Evolutionary conservation across 92 coral and sea anemone genomes (phyloP), one percentile per base, ranked within the genome.

Genomic region (Palythoa grandis): DNA sequence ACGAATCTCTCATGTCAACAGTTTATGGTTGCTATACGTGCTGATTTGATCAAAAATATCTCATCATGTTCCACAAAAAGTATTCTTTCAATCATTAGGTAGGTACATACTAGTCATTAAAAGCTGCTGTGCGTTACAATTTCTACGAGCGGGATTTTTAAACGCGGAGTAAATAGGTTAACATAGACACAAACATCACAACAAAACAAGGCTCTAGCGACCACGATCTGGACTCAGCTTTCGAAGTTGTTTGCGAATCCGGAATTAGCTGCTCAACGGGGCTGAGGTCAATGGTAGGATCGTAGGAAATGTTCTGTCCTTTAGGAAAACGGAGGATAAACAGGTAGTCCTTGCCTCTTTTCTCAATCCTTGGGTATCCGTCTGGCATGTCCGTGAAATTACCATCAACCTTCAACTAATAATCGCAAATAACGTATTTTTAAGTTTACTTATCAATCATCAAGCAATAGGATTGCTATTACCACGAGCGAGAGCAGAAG

Each of bases 271-370:
- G 39, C n/a, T 69, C 74, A 37, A 69, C 74, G 4, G 74, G 74
- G 47, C 74, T 29, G 7, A 69, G 74, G 24, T 69, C 74, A 12
- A 69, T 37, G 47, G 74, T 69, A 3, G 74, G 74, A 12, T 69
- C 74, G 40, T 69, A 69, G 74, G 74, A 69, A 12, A 69, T 69
- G 74, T 69, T 69, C 19, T 69, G 74, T 12, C 74, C 74, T 29
- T 69, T 69, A 69, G 74, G 74, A 37, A 69, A 69, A 69, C 74
- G 74, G 9, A 69, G 47, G 17, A 69, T 16, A 13, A 69, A 69
- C 74, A 69, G 19, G 47, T 69, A 25, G 74, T 69, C 8, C 1
- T 37, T 13, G 47, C 74, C 74, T 69, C 74, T 69, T 13, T 69
- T 69, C 19, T 24, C 74, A 37, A 69, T 2, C 24, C 19, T 25